Evolutionary conservation across 2,113 vertebrate species (phyloP), one percentile per base, ranked within the genome.

Genomic region (Castor canadensis): DNA sequence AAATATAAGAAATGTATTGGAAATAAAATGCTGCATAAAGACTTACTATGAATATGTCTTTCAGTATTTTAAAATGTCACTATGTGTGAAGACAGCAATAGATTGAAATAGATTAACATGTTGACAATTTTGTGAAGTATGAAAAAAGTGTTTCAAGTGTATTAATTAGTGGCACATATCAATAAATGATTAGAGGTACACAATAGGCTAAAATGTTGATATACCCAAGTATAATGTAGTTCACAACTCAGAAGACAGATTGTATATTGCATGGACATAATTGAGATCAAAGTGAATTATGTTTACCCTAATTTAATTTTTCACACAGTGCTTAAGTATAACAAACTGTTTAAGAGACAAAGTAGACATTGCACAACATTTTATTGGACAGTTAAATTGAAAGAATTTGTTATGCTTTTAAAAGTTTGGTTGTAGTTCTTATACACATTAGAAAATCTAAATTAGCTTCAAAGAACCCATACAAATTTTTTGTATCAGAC

Each of bases 251-350:
- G 82, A 32, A 80, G 56, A 72, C 19, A 67, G 12, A 2, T 76
- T 95, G 19, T 93, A 20, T 26, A 81, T 3, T 73, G 40, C 87
- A 95, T 87, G 3, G 9, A 97, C 97, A 77, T 35, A 26, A 60
- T 26, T 60, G 58, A 73, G 22, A 94, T 95, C 54, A 96, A 95
- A 96, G 67, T 79, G 54, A 93, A 80, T 75, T 93, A 40, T 71
- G 77, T 95, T 82, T 76, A 72, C 40, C 91, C 49, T 12, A 56
- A 97, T 88, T 95, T 92, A 96, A 81, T 87, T 28, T 16, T 95
- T 95, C 4, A 9, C 4, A 9, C 73, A 52, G 9, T 1, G 32
- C 97, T 95, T 95, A 62, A 43, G 38, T 19, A 54, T 69, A 80
- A 30, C 49, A 96, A 81, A 93, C 49, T 94, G 0, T n/a, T 91